Percentiles rank a stretch among this genome's conserved stretches.
These are phyloP conservation scores for Colaptes auratus DNA, from an alignment of 2,113 vertebrate genomes.

Conservation along the genomic window DNA sequence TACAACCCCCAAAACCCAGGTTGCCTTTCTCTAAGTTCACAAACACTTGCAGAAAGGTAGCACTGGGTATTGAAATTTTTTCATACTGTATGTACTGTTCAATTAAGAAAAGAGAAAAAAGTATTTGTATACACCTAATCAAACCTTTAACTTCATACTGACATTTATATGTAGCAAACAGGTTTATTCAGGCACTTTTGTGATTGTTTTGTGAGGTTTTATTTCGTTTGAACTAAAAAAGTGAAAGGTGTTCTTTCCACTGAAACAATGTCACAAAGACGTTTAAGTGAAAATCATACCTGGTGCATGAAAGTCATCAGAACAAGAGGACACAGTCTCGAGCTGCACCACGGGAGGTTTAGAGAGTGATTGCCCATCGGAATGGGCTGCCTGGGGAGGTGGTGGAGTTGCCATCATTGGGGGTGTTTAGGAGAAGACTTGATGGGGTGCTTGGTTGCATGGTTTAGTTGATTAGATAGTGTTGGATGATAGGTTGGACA, in stretches of 20 bases:
- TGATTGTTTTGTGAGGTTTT: background rate
- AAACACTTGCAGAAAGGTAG: background rate
- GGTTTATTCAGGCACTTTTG: background rate
- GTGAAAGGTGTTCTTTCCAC: background rate
- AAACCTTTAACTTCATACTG: background rate
- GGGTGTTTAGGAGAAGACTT: too few species aligned
- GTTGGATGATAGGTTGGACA: too few species aligned
- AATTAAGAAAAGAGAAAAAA: background rate
- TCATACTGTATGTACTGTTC: background rate
- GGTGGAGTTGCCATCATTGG: too few species aligned
- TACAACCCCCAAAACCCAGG: background rate
- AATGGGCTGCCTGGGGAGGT: too few species aligned
- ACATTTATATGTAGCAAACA: background rate
- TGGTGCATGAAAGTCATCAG: background rate
- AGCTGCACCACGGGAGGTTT: too few species aligned
- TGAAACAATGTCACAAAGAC: background rate
- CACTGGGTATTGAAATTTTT: background rate
- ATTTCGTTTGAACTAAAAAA: background rate
- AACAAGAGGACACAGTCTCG: too few species aligned
- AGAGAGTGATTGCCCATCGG: too few species aligned
- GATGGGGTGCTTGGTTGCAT: too few species aligned
- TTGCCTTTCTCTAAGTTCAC: background rate
- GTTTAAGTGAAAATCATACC: background rate
- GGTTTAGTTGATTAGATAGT: too few species aligned
- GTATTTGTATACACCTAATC: background rate